Evolutionary conservation across 2,888 invertebrate genomes (phyloP).

Genomic region (Euplexia lucipara): DNA sequence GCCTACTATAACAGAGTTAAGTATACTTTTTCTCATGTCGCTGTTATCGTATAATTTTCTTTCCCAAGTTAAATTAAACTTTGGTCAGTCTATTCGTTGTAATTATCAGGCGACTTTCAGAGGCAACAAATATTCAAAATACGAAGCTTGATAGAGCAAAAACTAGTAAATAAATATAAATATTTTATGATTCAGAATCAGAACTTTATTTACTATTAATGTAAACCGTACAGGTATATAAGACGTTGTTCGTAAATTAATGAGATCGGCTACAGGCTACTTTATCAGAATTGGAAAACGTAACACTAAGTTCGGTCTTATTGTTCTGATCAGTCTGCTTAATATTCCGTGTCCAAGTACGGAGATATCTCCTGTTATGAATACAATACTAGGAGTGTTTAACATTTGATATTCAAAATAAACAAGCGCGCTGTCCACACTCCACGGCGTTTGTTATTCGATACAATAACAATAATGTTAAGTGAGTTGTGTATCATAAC

Average conservation of each 20-base stretch:
- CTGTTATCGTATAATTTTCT: not conserved
- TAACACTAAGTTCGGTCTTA: conserved; percentile 22
- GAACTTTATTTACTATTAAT: too few relatives aligned
- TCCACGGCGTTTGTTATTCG: conserved; percentile 20
- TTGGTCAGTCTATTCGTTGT: not conserved
- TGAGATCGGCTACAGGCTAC: too few relatives aligned
- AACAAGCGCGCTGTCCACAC: conserved; percentile 44
- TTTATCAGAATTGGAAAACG: conserved; percentile 32
- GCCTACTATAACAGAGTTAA: too few relatives aligned
- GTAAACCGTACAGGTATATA: too few relatives aligned
- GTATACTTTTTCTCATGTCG: not conserved
- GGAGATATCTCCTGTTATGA: conserved; percentile 60
- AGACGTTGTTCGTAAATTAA: too few relatives aligned
- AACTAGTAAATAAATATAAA: not conserved
- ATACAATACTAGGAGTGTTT: conserved; percentile 62
- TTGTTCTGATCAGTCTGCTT: conserved; percentile 44
- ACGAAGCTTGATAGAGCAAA: not conserved
- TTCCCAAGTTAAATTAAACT: too few relatives aligned
- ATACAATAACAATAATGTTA: conserved; percentile 20
- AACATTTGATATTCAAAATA: conserved; percentile 63
- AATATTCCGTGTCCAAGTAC: conserved; percentile 38
- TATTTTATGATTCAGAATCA: too few relatives aligned
- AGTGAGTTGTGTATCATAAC: conserved; percentile 5
- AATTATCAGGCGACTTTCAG: not conserved
- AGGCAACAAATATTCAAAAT: not conserved